Evolutionary conservation across 2,113 vertebrate species (phyloP).

Genomic region (Suricata suricatta): DNA sequence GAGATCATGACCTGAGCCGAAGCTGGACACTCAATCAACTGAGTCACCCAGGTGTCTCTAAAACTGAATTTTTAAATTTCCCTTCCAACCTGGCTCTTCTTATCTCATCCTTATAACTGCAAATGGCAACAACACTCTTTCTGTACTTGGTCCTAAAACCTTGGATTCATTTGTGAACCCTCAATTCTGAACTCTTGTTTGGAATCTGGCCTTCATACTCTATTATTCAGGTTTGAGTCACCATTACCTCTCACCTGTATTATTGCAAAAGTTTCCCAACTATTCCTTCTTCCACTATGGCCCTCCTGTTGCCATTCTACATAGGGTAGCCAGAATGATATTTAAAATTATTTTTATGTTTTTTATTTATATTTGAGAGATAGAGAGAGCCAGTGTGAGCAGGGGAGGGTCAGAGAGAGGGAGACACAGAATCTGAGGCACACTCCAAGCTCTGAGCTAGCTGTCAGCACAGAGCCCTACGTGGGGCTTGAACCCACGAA

Average conservation of each 20-base stretch:
- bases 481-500: too few relatives aligned
- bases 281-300: not conserved
- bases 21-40: too few relatives aligned
- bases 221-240: not conserved
- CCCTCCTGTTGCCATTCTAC: not conserved
- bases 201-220: not conserved
- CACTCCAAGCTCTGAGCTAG: too few relatives aligned
- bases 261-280: not conserved
- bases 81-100: not conserved
- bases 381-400: too few relatives aligned
- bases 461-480: too few relatives aligned
- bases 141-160: not conserved
- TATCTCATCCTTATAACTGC: not conserved
- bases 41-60: too few relatives aligned
- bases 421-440: too few relatives aligned
- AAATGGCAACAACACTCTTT: not conserved
- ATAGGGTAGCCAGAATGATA: not conserved
- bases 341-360: not conserved
- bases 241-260: not conserved
- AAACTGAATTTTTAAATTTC: not conserved
- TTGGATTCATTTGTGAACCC: not conserved
- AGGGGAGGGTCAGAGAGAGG: too few relatives aligned
- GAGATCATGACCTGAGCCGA: too few relatives aligned
- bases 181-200: not conserved
- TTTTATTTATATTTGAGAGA: too few relatives aligned